A percentile compares a stretch with the other conserved stretches of the same genome.
Evolutionary conservation across 2,113 vertebrate genomes (phyloP).

Genomic region (Anguilla rostrata): DNA sequence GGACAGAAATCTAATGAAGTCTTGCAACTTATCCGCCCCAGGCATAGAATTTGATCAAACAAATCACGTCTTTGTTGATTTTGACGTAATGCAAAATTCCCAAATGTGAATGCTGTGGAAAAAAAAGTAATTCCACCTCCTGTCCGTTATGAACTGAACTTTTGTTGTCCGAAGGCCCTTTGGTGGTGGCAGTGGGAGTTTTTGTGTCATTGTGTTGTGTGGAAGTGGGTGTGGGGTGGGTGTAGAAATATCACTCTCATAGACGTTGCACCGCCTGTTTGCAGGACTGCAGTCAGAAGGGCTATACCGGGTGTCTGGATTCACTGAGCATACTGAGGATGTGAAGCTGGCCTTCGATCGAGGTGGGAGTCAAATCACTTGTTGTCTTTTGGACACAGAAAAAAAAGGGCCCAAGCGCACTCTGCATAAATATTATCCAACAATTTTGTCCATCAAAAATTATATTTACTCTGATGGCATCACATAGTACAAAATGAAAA

Average conservation of each 20-base stretch:
- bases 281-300: conserved; percentile 92
- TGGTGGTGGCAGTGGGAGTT: background rate
- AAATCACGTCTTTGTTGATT: conserved; percentile 1
- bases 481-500: too few species aligned
- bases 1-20: background rate
- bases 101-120: background rate
- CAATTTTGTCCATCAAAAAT: too few species aligned
- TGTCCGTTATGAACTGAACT: background rate
- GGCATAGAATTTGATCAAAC: background rate
- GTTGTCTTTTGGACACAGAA: background rate
- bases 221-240: background rate
- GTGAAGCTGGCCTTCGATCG: conserved; percentile 93
- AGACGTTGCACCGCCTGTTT: conserved; percentile 32
- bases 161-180: background rate
- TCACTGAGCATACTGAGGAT: conserved; percentile 94
- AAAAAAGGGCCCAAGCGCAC: too few species aligned
- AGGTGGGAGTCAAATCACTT: conserved; percentile 72
- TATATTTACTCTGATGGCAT: too few species aligned
- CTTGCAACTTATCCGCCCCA: background rate
- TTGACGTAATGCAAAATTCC: background rate
- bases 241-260: background rate
- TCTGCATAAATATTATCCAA: too few species aligned
- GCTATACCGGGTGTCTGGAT: conserved; percentile 94
- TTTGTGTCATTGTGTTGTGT: background rate
- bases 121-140: background rate